Base-by-base conservation (phyloP, 1,140 invertebrate genomes). In the Potamilus streckersoni region DNA sequence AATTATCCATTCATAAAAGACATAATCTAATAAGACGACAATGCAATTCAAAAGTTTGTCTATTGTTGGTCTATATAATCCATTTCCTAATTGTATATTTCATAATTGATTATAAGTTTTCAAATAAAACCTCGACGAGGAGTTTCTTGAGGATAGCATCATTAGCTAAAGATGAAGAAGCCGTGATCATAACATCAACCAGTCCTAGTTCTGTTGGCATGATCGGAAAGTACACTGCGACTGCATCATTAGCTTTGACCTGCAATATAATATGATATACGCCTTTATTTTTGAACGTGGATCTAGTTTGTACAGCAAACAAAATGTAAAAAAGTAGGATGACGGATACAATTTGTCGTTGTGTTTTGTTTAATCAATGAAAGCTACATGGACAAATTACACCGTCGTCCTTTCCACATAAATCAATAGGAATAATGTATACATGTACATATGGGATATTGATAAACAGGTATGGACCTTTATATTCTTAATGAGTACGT, bases 211-310 rank as follows among this genome's bases (percentile, higher is more conserved):
- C 61, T n/a, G 49, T 20, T 11, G 74, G 74, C 14, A 76, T 14
- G 16, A 76, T 76, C 8, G 74, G 74, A 55, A 76, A 76, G 20
- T 69, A 71, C 20, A 76, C 69, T 2, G 74, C 49, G n/a, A 49
- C 59, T 14, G 59, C 60, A 20, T 66, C 20, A 16, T 62, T 62
- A 17, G 74, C 74, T 38, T 58, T 55, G 8, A 70, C 60, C 74
- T 76, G 38, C 6, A 71, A 66, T 38, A 38, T 20, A 65, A 65
- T 19, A 65, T 20, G 38, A 4, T 38, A 38, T 4, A 6, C 4
- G 0, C 4, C 4, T 38, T 6, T 38, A 6, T 38, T 38, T 38
- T 38, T 38, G 4, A 38, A 38, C 38, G 38, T 4, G 38, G 38
- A 38, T 38, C 4, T 38, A 38, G 38, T 38, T 38, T 38, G 4